These are phyloP conservation scores for Trididemnum clinides DNA, from an alignment of 23 tunicate species.

Conservation along the genomic window DNA sequence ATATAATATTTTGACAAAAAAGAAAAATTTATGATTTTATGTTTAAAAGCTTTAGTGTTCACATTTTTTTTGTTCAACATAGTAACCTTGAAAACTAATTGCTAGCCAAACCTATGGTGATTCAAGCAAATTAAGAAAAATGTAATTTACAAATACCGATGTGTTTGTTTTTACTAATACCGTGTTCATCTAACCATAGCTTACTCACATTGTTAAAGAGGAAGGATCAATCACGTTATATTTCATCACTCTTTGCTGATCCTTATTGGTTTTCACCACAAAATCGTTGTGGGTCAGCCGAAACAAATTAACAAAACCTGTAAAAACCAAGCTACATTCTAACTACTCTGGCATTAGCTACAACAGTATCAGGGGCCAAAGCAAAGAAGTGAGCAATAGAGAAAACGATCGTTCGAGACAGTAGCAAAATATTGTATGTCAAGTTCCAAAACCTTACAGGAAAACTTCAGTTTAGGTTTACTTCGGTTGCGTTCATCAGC, in stretches of 20 bases:
- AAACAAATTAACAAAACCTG: slow-evolving; percentile 79
- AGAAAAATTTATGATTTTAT: no score
- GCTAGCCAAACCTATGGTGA: no score
- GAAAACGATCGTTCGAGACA: no score
- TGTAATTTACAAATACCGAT: background rate
- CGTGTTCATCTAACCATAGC: background rate
- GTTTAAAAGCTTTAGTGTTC: no score
- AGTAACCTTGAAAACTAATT: no score
- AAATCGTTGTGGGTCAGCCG: slow-evolving; percentile 86
- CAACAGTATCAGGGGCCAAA: background rate
- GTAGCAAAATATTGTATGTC: no score
- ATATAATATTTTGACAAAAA: no score
- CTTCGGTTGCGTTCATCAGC: no score
- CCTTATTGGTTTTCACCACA: slow-evolving; percentile 71
- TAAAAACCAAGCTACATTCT: background rate
- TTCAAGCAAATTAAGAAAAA: no score
- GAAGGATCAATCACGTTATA: slow-evolving; percentile 74
- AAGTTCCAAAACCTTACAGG: no score
- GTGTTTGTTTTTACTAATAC: background rate
- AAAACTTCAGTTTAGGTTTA: background rate
- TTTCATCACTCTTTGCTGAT: slow-evolving; percentile 65
- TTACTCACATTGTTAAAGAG: slow-evolving; percentile 56
- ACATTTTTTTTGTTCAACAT: no score
- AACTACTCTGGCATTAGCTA: background rate
- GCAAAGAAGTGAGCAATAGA: no score